Base-by-base conservation (phyloP, 1,140 invertebrate genomes). In the Tetramorium parvispinum region DNA sequence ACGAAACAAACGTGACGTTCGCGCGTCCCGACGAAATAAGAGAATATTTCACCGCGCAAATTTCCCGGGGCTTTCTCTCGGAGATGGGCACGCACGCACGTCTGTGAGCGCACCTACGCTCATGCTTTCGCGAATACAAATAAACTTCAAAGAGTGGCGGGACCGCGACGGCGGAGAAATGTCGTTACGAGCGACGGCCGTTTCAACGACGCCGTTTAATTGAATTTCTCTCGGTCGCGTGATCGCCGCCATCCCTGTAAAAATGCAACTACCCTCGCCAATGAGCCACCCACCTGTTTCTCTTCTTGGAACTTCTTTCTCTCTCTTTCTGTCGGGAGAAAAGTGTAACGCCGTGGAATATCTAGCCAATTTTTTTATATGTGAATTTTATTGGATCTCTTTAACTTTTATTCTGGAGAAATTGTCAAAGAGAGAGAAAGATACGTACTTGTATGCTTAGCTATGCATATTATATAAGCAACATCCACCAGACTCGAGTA, bases 181-280 rank as follows among this genome's bases (percentile, higher is more conserved):
- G 79, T 83, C 79, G 79, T 83, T 83, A 83, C 68, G 53, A 83
- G 68, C 79, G 79, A 75, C 79, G 53, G 53, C 55, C 79, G 79
- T 83, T 83, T 73, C 79, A 83, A 83, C 79, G 79, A 83, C 79
- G 68, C 79, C 79, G 79, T 68, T 83, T 83, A 83, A 83, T 83
- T 83, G 79, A 83, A 83, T 83, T 83, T 83, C 79, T 73, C 68
- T 83, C 79, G 79, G 79, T 83, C 79, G 79, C 79, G 79, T 83
- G 79, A 83, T 83, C 79, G 55, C 79, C 68, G 79, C 55, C 79
- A 75, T 83, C 79, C 79, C 79, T 83, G 68, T 83, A 83, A 83
- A 83, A 83, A 83, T 83, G 79, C 79, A 75, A 83, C 79, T 61
- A 75, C 79, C 40, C 37, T 82, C 66, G 37, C 53, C 79, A 32